Conservation (phyloP, 2,797 vertebrate species). For the Lindbergichthys nudifrons region DNA sequence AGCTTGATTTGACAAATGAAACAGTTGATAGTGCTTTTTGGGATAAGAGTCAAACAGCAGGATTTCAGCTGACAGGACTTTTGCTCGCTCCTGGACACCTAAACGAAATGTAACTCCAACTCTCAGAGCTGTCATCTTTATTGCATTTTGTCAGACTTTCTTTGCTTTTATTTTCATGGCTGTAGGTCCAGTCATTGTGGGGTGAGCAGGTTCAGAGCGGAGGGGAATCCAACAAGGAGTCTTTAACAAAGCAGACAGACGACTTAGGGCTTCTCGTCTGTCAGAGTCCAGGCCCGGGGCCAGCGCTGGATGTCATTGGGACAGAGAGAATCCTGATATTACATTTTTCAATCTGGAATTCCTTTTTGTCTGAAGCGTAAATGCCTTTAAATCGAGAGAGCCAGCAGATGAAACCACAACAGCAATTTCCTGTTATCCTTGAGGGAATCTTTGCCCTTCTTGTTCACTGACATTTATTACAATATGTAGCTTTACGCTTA, state of each 20-base stretch:
- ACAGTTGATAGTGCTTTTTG: background rate
- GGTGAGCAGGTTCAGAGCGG: constrained; percentile 68
- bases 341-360: constrained; percentile 73
- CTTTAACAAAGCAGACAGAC: constrained; percentile 59
- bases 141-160: background rate
- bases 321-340: constrained; percentile 64
- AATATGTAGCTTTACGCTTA: constrained; percentile 63
- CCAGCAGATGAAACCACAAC: constrained; percentile 59
- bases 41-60: background rate
- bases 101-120: background rate
- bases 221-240: constrained; percentile 35
- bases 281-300: constrained; percentile 49
- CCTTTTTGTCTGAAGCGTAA: constrained; percentile 71
- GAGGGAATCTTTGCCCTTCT: constrained; percentile 50
- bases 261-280: constrained; percentile 50
- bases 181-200: constrained; percentile 37
- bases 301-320: constrained; percentile 55
- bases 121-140: constrained; percentile 1
- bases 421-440: constrained; percentile 82
- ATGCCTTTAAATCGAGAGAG: constrained; percentile 70
- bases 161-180: background rate
- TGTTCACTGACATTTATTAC: constrained; percentile 61
- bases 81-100: background rate
- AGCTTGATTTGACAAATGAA: too few species aligned
- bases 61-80: background rate